A percentile compares a stretch with the other conserved stretches of the same genome.
phyloP scores from a whole-genome alignment of 2,113 vertebrate species.

The Tragulus kanchil region DNA sequence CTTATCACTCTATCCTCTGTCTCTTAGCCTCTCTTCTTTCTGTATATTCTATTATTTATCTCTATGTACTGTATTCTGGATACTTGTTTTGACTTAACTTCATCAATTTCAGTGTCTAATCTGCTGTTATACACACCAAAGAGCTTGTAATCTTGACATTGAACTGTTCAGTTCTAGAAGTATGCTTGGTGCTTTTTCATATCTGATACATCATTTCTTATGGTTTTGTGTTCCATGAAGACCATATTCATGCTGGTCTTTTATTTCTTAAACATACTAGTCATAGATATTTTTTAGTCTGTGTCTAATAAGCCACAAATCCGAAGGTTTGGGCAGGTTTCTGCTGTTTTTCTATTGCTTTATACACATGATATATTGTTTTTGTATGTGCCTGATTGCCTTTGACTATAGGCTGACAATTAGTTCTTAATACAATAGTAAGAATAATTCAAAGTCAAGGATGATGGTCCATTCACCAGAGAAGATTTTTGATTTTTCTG shows the following conservation, averaged over 20 bases:
- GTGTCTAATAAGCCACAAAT: background rate
- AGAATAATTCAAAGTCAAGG: background rate
- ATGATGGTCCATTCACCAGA: background rate
- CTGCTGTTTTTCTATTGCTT: slow-evolving; percentile 3
- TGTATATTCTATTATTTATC: background rate
- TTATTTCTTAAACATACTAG: background rate
- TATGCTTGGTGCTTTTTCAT: background rate
- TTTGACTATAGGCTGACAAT: background rate
- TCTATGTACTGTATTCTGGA: background rate
- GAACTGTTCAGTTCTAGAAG: background rate
- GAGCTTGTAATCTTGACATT: background rate
- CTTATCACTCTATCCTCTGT: background rate
- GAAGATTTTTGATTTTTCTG: slow-evolving; percentile 1
- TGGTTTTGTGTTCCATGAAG: background rate
- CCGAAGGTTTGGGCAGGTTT: background rate
- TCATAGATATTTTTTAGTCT: background rate
- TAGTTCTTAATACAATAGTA: background rate
- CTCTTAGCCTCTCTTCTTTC: background rate
- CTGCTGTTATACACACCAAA: background rate
- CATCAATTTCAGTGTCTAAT: background rate
- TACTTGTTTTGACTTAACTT: background rate
- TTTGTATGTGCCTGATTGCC: background rate
- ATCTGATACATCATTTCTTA: background rate
- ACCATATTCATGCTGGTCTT: background rate
- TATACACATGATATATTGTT: background rate